phyloP scores from a whole-genome alignment of 2,797 vertebrate genomes.

The Urophycis tenuis region DNA sequence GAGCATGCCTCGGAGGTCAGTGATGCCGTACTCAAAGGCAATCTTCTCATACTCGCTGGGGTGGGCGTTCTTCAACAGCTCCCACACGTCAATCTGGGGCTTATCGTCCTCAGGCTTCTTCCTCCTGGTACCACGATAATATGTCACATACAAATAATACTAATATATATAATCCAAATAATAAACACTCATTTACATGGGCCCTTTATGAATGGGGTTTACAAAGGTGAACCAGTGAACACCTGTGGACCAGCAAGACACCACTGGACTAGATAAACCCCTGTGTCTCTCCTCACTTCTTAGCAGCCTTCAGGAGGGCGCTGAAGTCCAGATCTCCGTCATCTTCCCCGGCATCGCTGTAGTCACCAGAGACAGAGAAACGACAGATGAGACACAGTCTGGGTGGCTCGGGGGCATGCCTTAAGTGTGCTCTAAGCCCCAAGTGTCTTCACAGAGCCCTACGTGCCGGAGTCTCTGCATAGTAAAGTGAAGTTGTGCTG shows the following conservation, averaged over 20 bases:
- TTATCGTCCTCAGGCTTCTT: conserved; percentile 60
- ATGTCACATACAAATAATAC: neutral
- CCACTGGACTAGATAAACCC: neutral
- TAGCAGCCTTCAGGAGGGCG: conserved; percentile 77
- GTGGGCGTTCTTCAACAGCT: conserved; percentile 82
- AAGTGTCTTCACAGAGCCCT: neutral
- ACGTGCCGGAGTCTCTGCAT: neutral
- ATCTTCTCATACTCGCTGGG: conserved; percentile 90
- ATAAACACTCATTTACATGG: too few relatives aligned
- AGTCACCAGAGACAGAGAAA: neutral
- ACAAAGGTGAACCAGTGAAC: neutral
- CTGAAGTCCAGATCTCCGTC: conserved; percentile 86
- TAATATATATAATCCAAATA: neutral
- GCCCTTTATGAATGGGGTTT: too few relatives aligned
- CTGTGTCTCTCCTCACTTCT: conserved; percentile 67
- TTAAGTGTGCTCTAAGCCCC: neutral
- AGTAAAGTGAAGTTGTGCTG: neutral
- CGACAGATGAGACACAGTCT: conserved; percentile 7
- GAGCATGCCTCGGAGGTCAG: conserved; percentile 89
- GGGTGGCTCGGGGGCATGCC: too few relatives aligned
- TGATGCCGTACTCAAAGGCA: conserved; percentile 86
- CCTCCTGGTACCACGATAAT: conserved; percentile 48
- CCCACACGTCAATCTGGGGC: conserved; percentile 78
- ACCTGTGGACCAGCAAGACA: neutral
- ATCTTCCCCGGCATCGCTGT: conserved; percentile 70